Conservation (phyloP, 2,797 vertebrate species). For the Helicolenus hilgendorfi region DNA sequence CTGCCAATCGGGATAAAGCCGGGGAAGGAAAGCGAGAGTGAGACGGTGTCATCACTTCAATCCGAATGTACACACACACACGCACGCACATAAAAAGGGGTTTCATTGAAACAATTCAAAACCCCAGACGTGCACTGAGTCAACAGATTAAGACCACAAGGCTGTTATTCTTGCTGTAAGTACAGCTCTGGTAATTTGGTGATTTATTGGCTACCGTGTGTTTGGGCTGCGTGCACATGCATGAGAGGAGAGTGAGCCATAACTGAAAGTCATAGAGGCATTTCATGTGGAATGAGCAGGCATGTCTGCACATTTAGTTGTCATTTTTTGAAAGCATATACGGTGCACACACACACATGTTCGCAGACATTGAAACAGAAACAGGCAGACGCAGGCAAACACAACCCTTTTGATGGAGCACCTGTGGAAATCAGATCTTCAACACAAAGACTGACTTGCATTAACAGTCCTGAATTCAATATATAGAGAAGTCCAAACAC, state of each 20-base stretch:
- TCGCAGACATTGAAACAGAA: constrained; percentile 20
- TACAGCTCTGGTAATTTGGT: constrained; percentile 29
- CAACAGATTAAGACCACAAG: constrained; percentile 76
- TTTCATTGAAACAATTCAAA: constrained; percentile 59
- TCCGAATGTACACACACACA: constrained; percentile 45
- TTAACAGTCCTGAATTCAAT: constrained; percentile 39
- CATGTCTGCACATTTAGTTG: constrained; percentile 76
- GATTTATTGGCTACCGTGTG: constrained; percentile 77
- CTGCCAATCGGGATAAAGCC: constrained; percentile 38
- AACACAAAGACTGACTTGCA: constrained; percentile 47
- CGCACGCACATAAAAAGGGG: neutral
- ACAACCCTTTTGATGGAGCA: constrained; percentile 56
- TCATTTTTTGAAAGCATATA: constrained; percentile 41
- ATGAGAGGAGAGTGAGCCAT: constrained; percentile 54
- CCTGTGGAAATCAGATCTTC: constrained; percentile 67
- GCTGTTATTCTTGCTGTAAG: constrained; percentile 67
- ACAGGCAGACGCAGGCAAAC: constrained; percentile 54
- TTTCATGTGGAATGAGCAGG: constrained; percentile 77
- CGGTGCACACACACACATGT: constrained; percentile 6
- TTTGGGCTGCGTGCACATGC: constrained; percentile 57
- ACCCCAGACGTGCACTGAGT: constrained; percentile 68
- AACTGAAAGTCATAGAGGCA: constrained; percentile 79
- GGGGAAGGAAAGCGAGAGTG: constrained; percentile 49
- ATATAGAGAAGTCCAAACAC: constrained; percentile 53
- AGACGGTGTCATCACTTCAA: constrained; percentile 62